Evolutionary conservation across 2,113 vertebrate genomes (phyloP).

Genomic region (Archilochus colubris): DNA sequence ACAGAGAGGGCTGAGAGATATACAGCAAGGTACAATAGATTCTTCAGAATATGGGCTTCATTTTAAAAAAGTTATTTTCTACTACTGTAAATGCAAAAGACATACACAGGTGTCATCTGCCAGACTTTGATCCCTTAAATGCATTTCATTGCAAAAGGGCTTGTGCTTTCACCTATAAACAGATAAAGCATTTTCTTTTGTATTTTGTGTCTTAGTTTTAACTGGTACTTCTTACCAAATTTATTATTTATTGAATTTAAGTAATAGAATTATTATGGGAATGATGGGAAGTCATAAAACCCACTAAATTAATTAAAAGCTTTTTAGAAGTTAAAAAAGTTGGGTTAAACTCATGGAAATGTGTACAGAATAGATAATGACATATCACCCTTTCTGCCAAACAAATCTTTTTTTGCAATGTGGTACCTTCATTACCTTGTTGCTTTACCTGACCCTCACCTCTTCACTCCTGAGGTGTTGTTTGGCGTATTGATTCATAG

Average conservation of each 20-base stretch:
- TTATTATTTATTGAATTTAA: not conserved
- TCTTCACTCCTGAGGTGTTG: not conserved
- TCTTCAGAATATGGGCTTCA: not conserved
- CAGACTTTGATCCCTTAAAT: not conserved
- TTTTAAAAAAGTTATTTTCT: constrained; percentile 17
- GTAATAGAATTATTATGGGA: not conserved
- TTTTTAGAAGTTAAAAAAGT: not conserved
- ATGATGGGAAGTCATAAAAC: not conserved
- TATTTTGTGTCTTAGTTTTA: not conserved
- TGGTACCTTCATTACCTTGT: not conserved
- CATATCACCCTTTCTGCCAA: not conserved
- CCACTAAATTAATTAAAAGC: not conserved
- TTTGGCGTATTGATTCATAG: not conserved
- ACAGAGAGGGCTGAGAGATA: not conserved
- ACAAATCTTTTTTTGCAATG: not conserved
- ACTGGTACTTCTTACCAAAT: not conserved
- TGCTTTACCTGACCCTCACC: not conserved
- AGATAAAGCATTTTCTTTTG: not conserved
- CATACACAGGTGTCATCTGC: not conserved
- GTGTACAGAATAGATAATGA: not conserved
- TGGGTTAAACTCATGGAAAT: not conserved
- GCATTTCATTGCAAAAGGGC: not conserved
- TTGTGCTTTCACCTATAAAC: not conserved
- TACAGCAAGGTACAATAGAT: not conserved
- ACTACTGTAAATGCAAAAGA: not conserved